Evolutionary conservation across 2,797 vertebrate species (phyloP).

Genomic region (Eulemur rubriventer): DNA sequence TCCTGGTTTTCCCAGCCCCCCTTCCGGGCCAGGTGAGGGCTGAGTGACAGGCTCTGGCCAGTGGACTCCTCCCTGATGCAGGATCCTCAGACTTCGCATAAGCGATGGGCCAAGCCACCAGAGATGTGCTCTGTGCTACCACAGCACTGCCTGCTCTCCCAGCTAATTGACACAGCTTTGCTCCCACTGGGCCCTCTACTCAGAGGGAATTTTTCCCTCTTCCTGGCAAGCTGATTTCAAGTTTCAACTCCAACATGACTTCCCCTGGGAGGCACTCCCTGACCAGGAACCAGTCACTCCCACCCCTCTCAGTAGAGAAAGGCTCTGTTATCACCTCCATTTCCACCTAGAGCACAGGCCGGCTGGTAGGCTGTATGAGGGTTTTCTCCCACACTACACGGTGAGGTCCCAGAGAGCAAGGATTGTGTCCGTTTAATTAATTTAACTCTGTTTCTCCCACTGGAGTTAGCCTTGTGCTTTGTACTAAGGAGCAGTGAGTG

Average conservation of each 20-base stretch:
- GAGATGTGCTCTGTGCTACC: not conserved
- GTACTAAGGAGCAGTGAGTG: not conserved
- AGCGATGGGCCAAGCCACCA: not conserved
- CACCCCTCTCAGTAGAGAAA: not conserved
- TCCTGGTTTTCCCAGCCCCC: not conserved
- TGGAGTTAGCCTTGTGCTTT: not conserved
- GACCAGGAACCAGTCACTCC: not conserved
- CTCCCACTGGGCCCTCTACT: not conserved
- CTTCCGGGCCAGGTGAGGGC: not conserved
- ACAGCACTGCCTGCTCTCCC: not conserved
- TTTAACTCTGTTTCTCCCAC: constrained; percentile 19
- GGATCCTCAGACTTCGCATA: not conserved
- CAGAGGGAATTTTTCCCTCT: not conserved
- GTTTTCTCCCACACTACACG: not conserved
- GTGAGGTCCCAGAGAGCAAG: not conserved
- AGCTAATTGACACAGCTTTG: not conserved
- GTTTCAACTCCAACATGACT: not conserved
- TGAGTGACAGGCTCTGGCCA: not conserved
- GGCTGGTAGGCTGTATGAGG: not conserved
- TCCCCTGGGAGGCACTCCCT: not conserved
- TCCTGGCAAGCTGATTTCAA: not conserved
- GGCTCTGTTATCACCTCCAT: not conserved
- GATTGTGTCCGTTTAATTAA: not conserved
- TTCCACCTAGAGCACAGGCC: not conserved
- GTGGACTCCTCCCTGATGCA: not conserved